Conservation (phyloP, 2,888 invertebrate genomes). For the Drosophila prostipennis region DNA sequence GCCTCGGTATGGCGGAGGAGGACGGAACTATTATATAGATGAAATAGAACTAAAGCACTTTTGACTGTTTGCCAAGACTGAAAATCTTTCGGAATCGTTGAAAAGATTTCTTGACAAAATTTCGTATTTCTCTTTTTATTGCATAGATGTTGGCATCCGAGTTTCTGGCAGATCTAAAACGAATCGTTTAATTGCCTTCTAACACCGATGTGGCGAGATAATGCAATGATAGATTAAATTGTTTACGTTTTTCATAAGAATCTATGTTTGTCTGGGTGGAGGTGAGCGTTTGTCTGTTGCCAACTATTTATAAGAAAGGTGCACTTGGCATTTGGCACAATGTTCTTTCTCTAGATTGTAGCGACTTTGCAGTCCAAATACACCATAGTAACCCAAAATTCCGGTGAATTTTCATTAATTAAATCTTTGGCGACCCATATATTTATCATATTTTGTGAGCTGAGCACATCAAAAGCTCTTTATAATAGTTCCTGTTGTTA, state of each 20-base stretch:
- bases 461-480: not conserved
- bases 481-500: constrained; percentile 6
- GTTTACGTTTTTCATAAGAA: constrained; percentile 48
- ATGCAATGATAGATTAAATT: constrained; percentile 70
- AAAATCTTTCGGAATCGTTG: constrained; percentile 11
- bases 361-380: not conserved
- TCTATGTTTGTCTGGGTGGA: constrained; percentile 13
- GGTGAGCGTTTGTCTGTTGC: constrained; percentile 21
- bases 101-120: constrained; percentile 36
- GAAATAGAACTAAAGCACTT: constrained; percentile 41
- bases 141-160: constrained; percentile 45
- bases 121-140: constrained; percentile 8
- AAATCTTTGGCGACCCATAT: not conserved
- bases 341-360: constrained; percentile 18
- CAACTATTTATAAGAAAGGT: constrained; percentile 46
- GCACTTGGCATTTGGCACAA: constrained; percentile 74
- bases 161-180: constrained; percentile 63
- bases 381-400: constrained; percentile 3
- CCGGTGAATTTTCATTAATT: constrained; percentile 2
- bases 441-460: not conserved
- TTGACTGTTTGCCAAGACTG: constrained; percentile 63
- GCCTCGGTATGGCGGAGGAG: constrained; percentile 12
- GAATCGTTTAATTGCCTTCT: constrained; percentile 70
- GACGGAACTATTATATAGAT: constrained; percentile 52
- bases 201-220: constrained; percentile 46